Evolutionary conservation across 2,888 invertebrate genomes (phyloP).

Genomic region (Scaptomyza polygonia): DNA sequence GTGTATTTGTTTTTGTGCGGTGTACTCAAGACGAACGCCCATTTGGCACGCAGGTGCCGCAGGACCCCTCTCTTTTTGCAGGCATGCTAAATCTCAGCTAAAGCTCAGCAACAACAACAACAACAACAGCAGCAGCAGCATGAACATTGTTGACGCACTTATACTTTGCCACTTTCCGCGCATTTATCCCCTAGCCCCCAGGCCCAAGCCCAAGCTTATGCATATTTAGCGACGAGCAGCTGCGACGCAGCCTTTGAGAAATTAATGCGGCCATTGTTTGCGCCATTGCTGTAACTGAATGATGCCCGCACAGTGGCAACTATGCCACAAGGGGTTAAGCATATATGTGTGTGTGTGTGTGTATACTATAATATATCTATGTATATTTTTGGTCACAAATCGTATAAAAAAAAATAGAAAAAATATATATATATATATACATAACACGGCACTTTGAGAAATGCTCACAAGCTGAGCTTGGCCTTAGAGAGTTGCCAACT

Average conservation of each 20-base stretch:
- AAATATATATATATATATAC: not conserved
- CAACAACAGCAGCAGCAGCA: not conserved
- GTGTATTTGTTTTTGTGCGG: not conserved
- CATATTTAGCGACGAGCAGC: slow-evolving; percentile 53
- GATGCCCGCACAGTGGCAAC: slow-evolving; percentile 34
- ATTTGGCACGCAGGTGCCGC: slow-evolving; percentile 66
- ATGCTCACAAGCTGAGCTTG: not conserved
- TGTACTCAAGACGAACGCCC: slow-evolving; percentile 54
- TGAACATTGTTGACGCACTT: slow-evolving; percentile 61
- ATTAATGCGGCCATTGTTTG: slow-evolving; percentile 63
- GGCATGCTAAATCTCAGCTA: slow-evolving; percentile 53
- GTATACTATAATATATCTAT: not conserved
- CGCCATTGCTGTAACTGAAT: slow-evolving; percentile 33
- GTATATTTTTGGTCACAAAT: not conserved
- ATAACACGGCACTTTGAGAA: slow-evolving; percentile 2
- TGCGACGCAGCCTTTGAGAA: slow-evolving; percentile 62
- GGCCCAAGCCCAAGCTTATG: slow-evolving; percentile 8
- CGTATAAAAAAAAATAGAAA: not conserved
- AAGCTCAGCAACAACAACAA: slow-evolving; percentile 23
- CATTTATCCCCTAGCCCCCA: not conserved
- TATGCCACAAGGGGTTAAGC: not conserved
- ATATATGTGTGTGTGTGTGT: not conserved
- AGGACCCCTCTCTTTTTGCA: not conserved
- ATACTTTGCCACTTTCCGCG: slow-evolving; percentile 1
- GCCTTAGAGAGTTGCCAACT: slow-evolving; percentile 2